A percentile compares a stretch with the other conserved stretches of the same genome.
Evolutionary conservation across 2,888 invertebrate genomes (phyloP).

Genomic region (Sturmia bella): DNA sequence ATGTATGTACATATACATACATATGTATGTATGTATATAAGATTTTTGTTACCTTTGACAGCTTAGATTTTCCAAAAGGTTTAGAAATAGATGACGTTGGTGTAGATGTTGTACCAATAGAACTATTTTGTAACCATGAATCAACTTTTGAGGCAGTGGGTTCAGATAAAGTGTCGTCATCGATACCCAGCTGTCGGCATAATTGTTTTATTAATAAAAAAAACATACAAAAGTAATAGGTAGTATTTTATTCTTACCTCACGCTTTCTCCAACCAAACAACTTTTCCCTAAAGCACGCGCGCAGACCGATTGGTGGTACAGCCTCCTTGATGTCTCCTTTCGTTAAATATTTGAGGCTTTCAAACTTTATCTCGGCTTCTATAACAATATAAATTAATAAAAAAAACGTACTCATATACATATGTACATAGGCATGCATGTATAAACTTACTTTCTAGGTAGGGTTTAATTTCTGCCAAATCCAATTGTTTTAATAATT

Average conservation of each 20-base stretch:
- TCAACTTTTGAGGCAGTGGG: constrained; percentile 31
- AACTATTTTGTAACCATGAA: constrained; percentile 34
- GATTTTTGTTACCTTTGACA: constrained; percentile 38
- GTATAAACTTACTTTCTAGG: constrained; percentile 17
- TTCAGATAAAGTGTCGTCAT: constrained; percentile 32
- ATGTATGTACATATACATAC: neutral
- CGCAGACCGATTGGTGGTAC: constrained; percentile 29
- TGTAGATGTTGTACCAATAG: constrained; percentile 13
- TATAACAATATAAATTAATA: neutral
- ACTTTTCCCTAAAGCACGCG: constrained; percentile 20
- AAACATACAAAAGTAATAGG: too few relatives aligned
- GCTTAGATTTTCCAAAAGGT: constrained; percentile 15
- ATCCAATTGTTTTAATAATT: constrained; percentile 3
- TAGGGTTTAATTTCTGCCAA: constrained; percentile 23
- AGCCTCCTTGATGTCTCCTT: constrained; percentile 31
- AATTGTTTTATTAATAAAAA: too few relatives aligned
- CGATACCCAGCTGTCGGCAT: neutral
- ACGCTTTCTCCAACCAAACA: constrained; percentile 10
- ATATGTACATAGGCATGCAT: neutral
- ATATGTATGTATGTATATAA: neutral
- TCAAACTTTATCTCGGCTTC: constrained; percentile 27
- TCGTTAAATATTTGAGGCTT: constrained; percentile 5
- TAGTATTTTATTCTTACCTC: constrained; percentile 1
- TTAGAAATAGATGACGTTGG: constrained; percentile 20
- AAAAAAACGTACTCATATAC: too few relatives aligned